These are phyloP conservation scores for Aleiodes testaceus DNA, from an alignment of 2,888 invertebrate genomes.

Conservation along the genomic window DNA sequence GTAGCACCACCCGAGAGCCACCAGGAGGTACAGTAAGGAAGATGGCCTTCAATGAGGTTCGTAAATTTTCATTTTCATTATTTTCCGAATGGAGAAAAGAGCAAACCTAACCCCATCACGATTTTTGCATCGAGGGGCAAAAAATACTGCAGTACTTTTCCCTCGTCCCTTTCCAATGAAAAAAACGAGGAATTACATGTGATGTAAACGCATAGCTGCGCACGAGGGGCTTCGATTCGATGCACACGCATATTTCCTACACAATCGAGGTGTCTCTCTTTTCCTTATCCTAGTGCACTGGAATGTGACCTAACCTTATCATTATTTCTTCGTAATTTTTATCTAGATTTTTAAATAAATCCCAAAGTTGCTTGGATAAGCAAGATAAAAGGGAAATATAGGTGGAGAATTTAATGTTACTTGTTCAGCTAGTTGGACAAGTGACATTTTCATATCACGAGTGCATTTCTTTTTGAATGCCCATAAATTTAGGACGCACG, in stretches of 20 bases:
- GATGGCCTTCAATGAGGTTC: constrained; percentile 88
- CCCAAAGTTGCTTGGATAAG: too few relatives aligned
- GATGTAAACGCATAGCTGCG: constrained; percentile 29
- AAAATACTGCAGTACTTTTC: constrained; percentile 8
- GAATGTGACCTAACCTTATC: constrained; percentile 37
- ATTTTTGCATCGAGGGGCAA: too few relatives aligned
- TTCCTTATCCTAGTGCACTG: constrained; percentile 14
- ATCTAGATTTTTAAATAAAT: background rate
- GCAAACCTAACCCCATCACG: too few relatives aligned
- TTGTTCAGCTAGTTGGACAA: background rate
- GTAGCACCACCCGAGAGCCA: constrained; percentile 63
- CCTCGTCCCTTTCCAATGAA: background rate
- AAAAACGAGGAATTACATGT: constrained; percentile 10
- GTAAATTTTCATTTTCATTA: constrained; percentile 61
- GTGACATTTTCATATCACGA: background rate
- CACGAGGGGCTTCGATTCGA: constrained; percentile 19
- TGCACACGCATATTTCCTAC: constrained; percentile 30
- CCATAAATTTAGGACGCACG: constrained; percentile 3
- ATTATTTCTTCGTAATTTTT: background rate
- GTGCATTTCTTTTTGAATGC: background rate
- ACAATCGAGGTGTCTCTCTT: background rate
- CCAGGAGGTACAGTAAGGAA: constrained; percentile 70
- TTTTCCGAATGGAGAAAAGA: background rate
- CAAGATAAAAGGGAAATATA: background rate
- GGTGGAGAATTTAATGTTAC: background rate